These are phyloP conservation scores for Natator depressus DNA, from an alignment of 2,113 vertebrate genomes.

Conservation along the genomic window DNA sequence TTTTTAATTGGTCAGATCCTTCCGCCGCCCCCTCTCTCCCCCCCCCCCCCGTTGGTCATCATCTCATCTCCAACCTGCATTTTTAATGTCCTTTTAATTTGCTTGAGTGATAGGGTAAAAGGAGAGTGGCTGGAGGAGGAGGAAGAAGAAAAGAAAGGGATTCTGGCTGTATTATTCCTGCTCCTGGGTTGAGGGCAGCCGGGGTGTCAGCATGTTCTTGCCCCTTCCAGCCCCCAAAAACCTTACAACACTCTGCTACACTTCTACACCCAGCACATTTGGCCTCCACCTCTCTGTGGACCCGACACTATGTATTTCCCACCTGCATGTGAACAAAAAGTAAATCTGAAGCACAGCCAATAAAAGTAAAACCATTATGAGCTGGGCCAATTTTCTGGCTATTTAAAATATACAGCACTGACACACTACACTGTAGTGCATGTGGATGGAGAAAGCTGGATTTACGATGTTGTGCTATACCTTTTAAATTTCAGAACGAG, in stretches of 20 bases:
- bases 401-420: constrained; percentile 26
- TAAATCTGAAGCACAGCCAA: not conserved
- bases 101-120: not conserved
- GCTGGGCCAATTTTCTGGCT: constrained; percentile 4
- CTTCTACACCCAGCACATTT: not conserved
- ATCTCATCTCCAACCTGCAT: not conserved
- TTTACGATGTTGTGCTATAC: constrained; percentile 13
- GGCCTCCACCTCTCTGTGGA: not conserved
- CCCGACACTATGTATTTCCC: not conserved
- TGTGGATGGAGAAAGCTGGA: not conserved
- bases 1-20: constrained; percentile 16
- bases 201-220: not conserved
- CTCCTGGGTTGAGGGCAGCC: not conserved
- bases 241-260: not conserved
- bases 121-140: not conserved
- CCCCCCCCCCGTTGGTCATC: not conserved
- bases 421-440: not conserved
- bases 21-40: too few species aligned
- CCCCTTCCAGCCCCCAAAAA: not conserved
- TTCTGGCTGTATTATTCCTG: not conserved
- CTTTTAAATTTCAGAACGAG: constrained; percentile 52
- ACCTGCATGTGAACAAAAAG: not conserved
- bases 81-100: constrained; percentile 34
- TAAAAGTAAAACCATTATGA: constrained; percentile 29
- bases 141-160: not conserved